A percentile compares a stretch with the other conserved stretches of the same genome.
Evolutionary conservation across 2,797 vertebrate species (phyloP).

Genomic region (Girardinus metallicus): DNA sequence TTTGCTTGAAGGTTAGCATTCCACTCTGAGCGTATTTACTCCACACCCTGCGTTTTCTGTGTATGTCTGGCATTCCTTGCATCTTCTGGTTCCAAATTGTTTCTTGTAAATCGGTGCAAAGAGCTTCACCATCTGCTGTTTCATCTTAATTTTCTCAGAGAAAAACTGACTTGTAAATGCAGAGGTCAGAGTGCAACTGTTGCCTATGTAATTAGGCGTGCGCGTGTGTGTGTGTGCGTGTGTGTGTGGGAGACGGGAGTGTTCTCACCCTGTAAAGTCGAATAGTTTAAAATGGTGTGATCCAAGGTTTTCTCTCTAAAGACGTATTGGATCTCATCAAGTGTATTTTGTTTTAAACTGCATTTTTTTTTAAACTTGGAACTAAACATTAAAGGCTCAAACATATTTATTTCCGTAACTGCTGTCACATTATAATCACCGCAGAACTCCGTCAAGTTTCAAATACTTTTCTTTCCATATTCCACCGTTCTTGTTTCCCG

Average conservation of each 20-base stretch:
- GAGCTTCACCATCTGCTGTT: slow-evolving; percentile 68
- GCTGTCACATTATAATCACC: not conserved
- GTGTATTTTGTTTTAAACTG: not conserved
- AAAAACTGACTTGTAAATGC: slow-evolving; percentile 23
- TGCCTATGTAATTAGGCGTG: not conserved
- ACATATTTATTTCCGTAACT: slow-evolving; percentile 18
- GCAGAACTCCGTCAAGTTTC: slow-evolving; percentile 21
- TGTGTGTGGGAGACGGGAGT: not conserved
- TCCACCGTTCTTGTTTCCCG: slow-evolving; percentile 5
- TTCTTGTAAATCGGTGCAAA: slow-evolving; percentile 41
- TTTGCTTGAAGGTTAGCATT: slow-evolving; percentile 62
- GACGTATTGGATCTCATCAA: not conserved
- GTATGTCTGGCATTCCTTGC: slow-evolving; percentile 52
- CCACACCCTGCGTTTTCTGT: slow-evolving; percentile 44
- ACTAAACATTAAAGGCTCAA: slow-evolving; percentile 7
- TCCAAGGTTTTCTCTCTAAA: not conserved
- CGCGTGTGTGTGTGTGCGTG: not conserved
- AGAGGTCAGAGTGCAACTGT: slow-evolving; percentile 11
- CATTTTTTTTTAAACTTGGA: not conserved
- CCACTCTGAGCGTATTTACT: slow-evolving; percentile 61
- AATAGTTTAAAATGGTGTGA: not conserved
- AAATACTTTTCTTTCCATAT: slow-evolving; percentile 13
- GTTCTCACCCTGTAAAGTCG: slow-evolving; percentile 11
- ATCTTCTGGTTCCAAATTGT: slow-evolving; percentile 51
- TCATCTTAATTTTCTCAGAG: slow-evolving; percentile 35